Evolutionary conservation across 2,113 vertebrate genomes (phyloP), one percentile per base, ranked within the genome.

Genomic region (Rutilus rutilus): DNA sequence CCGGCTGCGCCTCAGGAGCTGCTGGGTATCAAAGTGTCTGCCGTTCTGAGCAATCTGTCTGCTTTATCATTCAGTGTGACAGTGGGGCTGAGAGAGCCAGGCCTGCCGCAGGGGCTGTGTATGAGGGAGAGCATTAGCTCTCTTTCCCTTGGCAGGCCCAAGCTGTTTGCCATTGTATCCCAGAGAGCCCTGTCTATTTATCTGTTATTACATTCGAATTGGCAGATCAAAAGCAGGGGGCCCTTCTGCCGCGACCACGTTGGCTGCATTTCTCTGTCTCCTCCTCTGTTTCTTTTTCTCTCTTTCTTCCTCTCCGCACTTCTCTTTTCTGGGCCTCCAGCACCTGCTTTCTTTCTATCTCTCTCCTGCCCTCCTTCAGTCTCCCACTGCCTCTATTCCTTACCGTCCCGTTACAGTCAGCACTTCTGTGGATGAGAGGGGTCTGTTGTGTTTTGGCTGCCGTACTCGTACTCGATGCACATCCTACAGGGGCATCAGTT

Each of bases 51-150:
- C 96, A 95, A 95, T 95, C 85, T 92, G 94, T 95, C 93, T 89
- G 94, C 95, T 97, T 96, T 94, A 95, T 97, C 96, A 96, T 94
- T 93, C 91, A 91, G 89, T 67, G 84, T 93, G 93, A 94, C 92
- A 92, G 91, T 89, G 92, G 90, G 89, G 91, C 92, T 88, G 92
- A 65, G 75, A 88, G 92, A 87, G 54, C 88, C 79, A 90, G 91
- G 87, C 86, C 90, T 92, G 90, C 92, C 92, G 92, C 88, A 83
- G 92, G 92, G 88, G 89, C 91, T 91, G 91, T 87, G 88, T 86
- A 84, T 86, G 90, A 92, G 92, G 90, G 91, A 92, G 92, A 92
- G 92, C 90, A 93, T 93, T 93, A 94, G 93, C 92, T 92, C 92
- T 89, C 90, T 93, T 93, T 93, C 90, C 92, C 90, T 93, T 95